Percentiles rank a stretch among this genome's conserved stretches.
These are phyloP conservation scores for Anorthoa munda DNA, from an alignment of 2,888 invertebrate species.

Conservation along the genomic window DNA sequence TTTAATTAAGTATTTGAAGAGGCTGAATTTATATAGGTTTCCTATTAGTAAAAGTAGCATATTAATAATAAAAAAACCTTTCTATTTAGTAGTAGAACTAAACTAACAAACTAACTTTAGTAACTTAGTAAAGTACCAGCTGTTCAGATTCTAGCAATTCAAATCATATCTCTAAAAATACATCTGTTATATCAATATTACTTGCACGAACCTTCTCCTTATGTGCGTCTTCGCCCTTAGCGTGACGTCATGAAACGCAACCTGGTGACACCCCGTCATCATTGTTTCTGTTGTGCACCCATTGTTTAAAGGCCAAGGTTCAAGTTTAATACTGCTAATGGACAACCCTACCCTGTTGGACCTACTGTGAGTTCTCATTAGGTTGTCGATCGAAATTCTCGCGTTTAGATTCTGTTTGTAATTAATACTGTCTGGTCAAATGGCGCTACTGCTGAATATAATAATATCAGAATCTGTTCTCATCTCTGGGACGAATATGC, in stretches of 20 bases:
- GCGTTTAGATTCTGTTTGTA: neutral
- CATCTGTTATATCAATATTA: no score
- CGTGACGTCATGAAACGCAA: slow-evolving; percentile 47
- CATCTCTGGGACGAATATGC: no score
- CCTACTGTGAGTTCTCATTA: slow-evolving; percentile 38
- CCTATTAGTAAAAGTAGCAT: no score
- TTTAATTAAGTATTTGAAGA: no score
- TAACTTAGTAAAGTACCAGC: no score
- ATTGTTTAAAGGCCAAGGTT: slow-evolving; percentile 69
- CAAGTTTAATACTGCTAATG: slow-evolving; percentile 72
- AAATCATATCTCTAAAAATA: slow-evolving; percentile 4
- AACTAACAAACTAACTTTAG: no score
- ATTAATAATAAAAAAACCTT: no score
- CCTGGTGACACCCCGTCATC: slow-evolving; percentile 42
- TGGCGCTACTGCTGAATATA: no score
- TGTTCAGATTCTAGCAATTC: no score
- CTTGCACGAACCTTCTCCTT: slow-evolving; percentile 7
- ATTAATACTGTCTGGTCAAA: neutral
- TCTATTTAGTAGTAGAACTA: no score
- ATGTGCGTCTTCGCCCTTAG: slow-evolving; percentile 18
- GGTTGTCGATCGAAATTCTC: slow-evolving; percentile 11
- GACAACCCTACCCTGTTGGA: slow-evolving; percentile 53
- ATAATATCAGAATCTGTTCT: no score
- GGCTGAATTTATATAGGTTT: no score
- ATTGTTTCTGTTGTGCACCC: slow-evolving; percentile 56